Evolutionary conservation across 2,888 invertebrate species (phyloP), one percentile per base, ranked within the genome.

Genomic region (Calameuta filiformis): DNA sequence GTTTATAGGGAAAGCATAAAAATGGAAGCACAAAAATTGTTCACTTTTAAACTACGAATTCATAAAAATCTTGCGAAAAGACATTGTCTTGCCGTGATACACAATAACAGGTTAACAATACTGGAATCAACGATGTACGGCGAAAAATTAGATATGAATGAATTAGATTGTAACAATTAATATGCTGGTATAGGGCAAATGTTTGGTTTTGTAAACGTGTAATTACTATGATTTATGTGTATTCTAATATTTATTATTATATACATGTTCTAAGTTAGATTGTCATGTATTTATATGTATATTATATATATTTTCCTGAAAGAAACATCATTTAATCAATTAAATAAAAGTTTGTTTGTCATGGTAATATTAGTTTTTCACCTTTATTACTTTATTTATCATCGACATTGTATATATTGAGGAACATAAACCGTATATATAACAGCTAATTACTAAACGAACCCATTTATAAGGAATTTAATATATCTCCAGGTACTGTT

Each of bases 81-180:
- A 75, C 81, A 85, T 73, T 89, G 89, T 33, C 81, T 93, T 34
- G 92, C 90, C 3, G 80, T 91, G 11, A 80, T 92, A 11, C 79
- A 92, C 73, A 86, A 87, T 35, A 91, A 92, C 76, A 87, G 85
- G 83, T 80, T 93, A 71, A 89, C 80, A 40, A 85, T 93, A 74
- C 78, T 93, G 34, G 87, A 92, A 84, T 92, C 92, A 40, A 86
- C 91, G 76, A 93, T 93, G 92, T 85, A 91, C 73, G 93, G 93
- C 1, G 91, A 91, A 78, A 89, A 86, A 83, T 83, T 92, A 23
- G 85, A 89, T 34, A 84, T 89, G 73, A 87, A 84, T 69, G 83
- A 88, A 77, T 81, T 90, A 68, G 79, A 86, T 68, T 92, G 91
- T 87, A 71, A 71, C 15, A 6, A 31, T 31, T 71, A 71, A 30